phyloP scores from a whole-genome alignment of 2,888 invertebrate genomes.

The Drosophila antonietae region DNA sequence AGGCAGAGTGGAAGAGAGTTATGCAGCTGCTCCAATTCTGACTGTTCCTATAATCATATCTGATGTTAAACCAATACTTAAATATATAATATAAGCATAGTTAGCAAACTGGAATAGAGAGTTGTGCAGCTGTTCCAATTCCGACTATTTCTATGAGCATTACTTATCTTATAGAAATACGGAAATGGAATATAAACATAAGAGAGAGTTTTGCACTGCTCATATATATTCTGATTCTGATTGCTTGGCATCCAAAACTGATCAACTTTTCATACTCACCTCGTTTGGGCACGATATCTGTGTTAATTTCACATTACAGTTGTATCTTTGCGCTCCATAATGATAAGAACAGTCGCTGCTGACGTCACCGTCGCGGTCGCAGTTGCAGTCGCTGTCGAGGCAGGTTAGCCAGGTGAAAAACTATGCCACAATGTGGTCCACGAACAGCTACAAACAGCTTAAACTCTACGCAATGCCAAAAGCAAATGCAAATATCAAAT shows the following conservation, averaged over 20 bases:
- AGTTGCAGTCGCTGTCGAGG: slow-evolving; percentile 23
- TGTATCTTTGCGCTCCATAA: slow-evolving; percentile 51
- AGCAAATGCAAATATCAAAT: neutral
- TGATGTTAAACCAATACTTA: too few relatives aligned
- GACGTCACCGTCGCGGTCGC: slow-evolving; percentile 15
- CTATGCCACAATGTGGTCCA: slow-evolving; percentile 17
- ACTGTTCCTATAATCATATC: too few relatives aligned
- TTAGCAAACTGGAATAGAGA: too few relatives aligned
- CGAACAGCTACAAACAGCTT: slow-evolving; percentile 17
- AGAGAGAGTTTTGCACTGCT: too few relatives aligned
- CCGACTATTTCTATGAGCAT: too few relatives aligned
- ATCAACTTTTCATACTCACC: neutral
- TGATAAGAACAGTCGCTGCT: slow-evolving; percentile 44
- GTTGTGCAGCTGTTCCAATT: too few relatives aligned
- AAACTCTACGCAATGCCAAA: slow-evolving; percentile 15
- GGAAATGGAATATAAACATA: too few relatives aligned
- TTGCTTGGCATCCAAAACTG: neutral
- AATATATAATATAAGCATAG: too few relatives aligned
- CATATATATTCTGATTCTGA: too few relatives aligned
- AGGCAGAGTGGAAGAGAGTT: too few relatives aligned
- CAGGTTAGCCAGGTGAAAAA: slow-evolving; percentile 27
- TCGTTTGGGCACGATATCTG: neutral
- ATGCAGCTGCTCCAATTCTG: too few relatives aligned
- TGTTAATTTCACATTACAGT: slow-evolving; percentile 7
- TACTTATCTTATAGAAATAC: too few relatives aligned